A percentile compares a stretch with the other conserved stretches of the same genome.
Evolutionary conservation across 2,888 invertebrate genomes (phyloP).

Genomic region (Agonopterix heracliana): DNA sequence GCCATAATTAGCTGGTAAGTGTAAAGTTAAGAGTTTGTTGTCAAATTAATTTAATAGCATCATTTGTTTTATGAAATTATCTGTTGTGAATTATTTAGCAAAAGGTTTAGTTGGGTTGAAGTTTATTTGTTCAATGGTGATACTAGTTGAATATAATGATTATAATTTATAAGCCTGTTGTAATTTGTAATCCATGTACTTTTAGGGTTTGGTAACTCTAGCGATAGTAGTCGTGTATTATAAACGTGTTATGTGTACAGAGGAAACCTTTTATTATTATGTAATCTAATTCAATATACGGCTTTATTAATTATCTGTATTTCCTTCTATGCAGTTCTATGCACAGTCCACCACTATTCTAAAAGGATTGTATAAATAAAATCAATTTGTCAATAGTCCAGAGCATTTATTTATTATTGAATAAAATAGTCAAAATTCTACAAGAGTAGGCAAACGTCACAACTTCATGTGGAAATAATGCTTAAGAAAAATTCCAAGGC

Average conservation of each 20-base stretch:
- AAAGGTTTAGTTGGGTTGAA: conserved; percentile 47
- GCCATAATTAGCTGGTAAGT: conserved; percentile 43
- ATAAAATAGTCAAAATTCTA: conserved; percentile 75
- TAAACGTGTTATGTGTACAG: conserved; percentile 60
- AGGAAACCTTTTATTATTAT: conserved; percentile 48
- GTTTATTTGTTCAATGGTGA: conserved; percentile 51
- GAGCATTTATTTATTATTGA: conserved; percentile 74
- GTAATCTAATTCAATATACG: conserved; percentile 62
- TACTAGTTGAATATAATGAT: conserved; percentile 58
- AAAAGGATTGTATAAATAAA: conserved; percentile 16
- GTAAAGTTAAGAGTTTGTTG: conserved; percentile 34
- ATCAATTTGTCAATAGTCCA: conserved; percentile 39
- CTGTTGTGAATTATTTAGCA: conserved; percentile 54
- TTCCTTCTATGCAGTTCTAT: conserved; percentile 16
- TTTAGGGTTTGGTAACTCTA: conserved; percentile 33
- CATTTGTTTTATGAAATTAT: conserved; percentile 29
- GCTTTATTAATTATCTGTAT: conserved; percentile 47
- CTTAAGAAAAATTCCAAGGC: conserved; percentile 69
- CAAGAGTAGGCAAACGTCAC: conserved; percentile 75
- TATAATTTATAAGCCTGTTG: conserved; percentile 45
- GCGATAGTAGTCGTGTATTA: conserved; percentile 47
- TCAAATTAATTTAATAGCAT: conserved; percentile 24
- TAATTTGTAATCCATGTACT: conserved; percentile 44
- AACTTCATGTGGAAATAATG: conserved; percentile 65
- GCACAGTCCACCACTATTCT: neutral